Evolutionary conservation across 2,113 vertebrate genomes (phyloP).

Genomic region (Sylvilagus bachmani): DNA sequence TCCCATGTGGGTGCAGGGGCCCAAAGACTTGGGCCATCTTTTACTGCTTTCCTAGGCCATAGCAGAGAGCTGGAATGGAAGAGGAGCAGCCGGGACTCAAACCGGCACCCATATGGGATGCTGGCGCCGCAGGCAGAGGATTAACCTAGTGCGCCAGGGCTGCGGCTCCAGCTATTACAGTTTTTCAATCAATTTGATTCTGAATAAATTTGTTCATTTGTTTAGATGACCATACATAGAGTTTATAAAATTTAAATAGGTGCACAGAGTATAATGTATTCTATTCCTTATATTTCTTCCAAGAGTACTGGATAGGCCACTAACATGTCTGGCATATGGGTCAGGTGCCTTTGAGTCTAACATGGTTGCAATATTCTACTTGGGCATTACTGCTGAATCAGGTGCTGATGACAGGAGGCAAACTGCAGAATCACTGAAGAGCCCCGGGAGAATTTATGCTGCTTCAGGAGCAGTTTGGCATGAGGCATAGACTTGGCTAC

Average conservation of each 20-base stretch:
- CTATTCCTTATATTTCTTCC: not conserved
- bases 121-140: too few species aligned
- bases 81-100: too few species aligned
- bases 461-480: not conserved
- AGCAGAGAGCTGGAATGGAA: too few species aligned
- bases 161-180: not conserved
- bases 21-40: too few species aligned
- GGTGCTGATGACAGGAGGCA: not conserved
- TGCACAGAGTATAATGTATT: not conserved
- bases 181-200: slow-evolving; percentile 40
- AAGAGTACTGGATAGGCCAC: not conserved
- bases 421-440: not conserved
- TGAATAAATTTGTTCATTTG: not conserved
- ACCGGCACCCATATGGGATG: too few species aligned
- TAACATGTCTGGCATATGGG: not conserved
- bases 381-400: not conserved
- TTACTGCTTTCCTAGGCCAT: too few species aligned
- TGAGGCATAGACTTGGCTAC: not conserved
- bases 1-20: too few species aligned
- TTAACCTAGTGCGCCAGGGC: too few species aligned
- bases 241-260: slow-evolving; percentile 18
- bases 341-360: not conserved
- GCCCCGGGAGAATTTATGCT: not conserved
- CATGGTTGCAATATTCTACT: not conserved
- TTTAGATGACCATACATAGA: not conserved